Evolutionary conservation across 1,140 invertebrate genomes (phyloP), one percentile per base, ranked within the genome.

Genomic region (Helicoverpa armigera): DNA sequence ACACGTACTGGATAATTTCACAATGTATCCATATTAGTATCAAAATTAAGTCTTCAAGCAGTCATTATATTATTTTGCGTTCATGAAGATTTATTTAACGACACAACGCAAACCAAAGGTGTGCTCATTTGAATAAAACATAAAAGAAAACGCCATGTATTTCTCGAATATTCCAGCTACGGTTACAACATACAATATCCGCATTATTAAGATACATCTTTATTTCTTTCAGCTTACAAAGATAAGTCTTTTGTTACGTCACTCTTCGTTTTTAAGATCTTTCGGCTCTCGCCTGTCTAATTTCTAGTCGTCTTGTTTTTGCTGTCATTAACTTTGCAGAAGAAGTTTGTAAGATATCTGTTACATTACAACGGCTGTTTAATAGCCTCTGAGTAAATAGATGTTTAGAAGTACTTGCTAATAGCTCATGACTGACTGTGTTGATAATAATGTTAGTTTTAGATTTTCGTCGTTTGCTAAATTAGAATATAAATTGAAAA

Each of bases 101-200:
- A 85, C 85, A 87, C 83, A 80, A 85, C 83, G 82, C 85, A 86
- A 84, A 53, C 13, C 85, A 80, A 74, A 85, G 82, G 81, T 74
- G 70, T 67, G 77, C 79, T 86, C 80, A 89, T 90, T 89, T 90
- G 88, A 89, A 90, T 90, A 88, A 87, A 82, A 77, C 86, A 86
- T 89, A 87, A 88, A 85, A 83, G 67, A 82, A 82, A 82, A 82
- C 14, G 43, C 43, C 76, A 75, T 16, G 18, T 63, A 43, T 75
- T 75, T 31, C 29, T 65, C 56, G 54, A 80, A 76, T 80, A 63
- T 63, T 75, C 16, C 14, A 60, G 58, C 12, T 61, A 58, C 43
- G 54, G 56, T 75, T 75, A 60, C 31, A 16, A 75, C 72, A 48
- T 50, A 74, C 54, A 74, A 58, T 31, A 56, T 56, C 16, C 70